phyloP scores from a whole-genome alignment of 2,797 vertebrate species.

The Pipistrellus kuhlii region DNA sequence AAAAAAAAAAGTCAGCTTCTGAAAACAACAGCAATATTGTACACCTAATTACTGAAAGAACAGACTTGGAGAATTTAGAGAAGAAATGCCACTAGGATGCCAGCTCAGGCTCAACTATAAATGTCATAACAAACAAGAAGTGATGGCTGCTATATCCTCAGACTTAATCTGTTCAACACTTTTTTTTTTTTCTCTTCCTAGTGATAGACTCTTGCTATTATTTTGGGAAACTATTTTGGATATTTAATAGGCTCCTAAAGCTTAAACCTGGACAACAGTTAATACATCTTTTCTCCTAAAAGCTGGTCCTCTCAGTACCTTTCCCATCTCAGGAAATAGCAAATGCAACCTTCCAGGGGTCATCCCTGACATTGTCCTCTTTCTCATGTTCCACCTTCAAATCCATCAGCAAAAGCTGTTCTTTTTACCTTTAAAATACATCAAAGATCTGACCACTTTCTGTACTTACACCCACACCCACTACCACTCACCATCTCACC shows the following conservation, averaged over 20 bases:
- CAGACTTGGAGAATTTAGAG: constrained; percentile 16
- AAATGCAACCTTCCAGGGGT: not conserved
- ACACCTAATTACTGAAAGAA: constrained; percentile 32
- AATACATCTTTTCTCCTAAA: not conserved
- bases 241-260: constrained; percentile 3
- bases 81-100: not conserved
- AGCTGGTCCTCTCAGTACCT: not conserved
- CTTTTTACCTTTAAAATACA: constrained; percentile 27
- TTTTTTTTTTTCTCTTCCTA: not conserved
- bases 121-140: not conserved
- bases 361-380: not conserved
- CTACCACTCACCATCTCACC: not conserved
- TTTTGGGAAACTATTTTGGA: not conserved
- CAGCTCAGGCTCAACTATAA: not conserved
- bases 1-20: not conserved
- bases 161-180: not conserved
- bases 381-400: not conserved
- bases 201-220: not conserved
- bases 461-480: not conserved
- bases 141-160: not conserved
- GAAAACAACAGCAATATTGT: constrained; percentile 14
- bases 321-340: not conserved
- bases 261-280: not conserved
- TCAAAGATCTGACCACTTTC: not conserved
- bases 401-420: not conserved